Evolutionary conservation across 2,113 vertebrate species (phyloP).

Genomic region (Shinisaurus crocodilurus): DNA sequence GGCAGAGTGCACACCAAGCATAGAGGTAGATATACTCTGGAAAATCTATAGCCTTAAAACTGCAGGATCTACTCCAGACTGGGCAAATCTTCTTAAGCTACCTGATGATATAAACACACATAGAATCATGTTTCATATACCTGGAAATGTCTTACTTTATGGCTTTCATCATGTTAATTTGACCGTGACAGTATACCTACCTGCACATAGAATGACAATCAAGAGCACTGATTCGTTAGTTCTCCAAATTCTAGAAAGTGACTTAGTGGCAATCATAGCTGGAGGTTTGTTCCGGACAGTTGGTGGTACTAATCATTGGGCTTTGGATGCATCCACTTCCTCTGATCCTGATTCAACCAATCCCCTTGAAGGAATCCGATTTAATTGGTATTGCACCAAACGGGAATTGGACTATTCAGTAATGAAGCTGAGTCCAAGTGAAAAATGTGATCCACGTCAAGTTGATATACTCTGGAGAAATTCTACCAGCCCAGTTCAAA

Average conservation of each 20-base stretch:
- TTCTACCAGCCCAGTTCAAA: constrained; percentile 41
- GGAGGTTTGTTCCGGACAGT: constrained; percentile 34
- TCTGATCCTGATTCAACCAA: constrained; percentile 59
- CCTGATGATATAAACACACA: rapidly evolving
- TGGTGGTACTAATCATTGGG: constrained; percentile 58
- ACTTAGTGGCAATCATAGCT: constrained; percentile 58
- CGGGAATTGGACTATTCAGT: not conserved
- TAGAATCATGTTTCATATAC: constrained; percentile 27
- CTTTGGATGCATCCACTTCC: constrained; percentile 68
- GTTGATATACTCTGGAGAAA: constrained; percentile 58
- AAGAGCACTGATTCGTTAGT: not conserved
- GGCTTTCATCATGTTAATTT: constrained; percentile 71
- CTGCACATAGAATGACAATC: rapidly evolving
- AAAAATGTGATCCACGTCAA: constrained; percentile 61
- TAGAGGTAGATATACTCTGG: constrained; percentile 14
- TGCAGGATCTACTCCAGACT: not conserved
- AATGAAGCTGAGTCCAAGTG: not conserved
- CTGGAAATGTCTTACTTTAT: constrained; percentile 4
- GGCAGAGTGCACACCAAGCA: rapidly evolving
- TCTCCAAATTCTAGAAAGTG: constrained; percentile 18
- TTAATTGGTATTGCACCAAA: constrained; percentile 78
- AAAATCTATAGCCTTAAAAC: constrained; percentile 29
- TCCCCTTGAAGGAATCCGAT: constrained; percentile 40
- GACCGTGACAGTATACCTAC: not conserved
- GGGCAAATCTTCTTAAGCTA: not conserved